phyloP scores from a whole-genome alignment of 2,888 invertebrate genomes.

The Polydesmus complanatus region DNA sequence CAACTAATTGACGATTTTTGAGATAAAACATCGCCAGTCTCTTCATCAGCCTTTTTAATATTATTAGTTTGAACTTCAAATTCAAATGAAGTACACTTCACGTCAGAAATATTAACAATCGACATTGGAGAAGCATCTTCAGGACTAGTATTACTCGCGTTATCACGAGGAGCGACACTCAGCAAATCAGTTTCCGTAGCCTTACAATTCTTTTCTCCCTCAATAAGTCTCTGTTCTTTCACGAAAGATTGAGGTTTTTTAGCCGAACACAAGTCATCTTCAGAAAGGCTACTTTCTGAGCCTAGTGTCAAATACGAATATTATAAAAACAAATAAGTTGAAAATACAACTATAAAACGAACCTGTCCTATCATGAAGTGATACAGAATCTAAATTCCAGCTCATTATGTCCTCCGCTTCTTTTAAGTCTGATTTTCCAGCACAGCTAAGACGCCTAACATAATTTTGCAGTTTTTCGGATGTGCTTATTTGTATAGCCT shows the following conservation, averaged over 20 bases:
- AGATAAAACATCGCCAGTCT: no score
- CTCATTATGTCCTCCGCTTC: conserved; percentile 9
- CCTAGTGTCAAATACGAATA: conserved; percentile 58
- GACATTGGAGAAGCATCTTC: neutral
- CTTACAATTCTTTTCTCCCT: neutral
- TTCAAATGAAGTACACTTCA: neutral
- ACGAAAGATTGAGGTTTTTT: neutral
- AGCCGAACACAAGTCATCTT: conserved; percentile 34
- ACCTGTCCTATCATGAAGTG: neutral
- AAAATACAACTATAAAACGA: neutral
- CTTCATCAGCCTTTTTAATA: neutral
- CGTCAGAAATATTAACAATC: neutral
- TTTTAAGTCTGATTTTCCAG: conserved; percentile 10
- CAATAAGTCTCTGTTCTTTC: neutral
- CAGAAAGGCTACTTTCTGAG: conserved; percentile 77
- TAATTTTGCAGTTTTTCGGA: conserved; percentile 21
- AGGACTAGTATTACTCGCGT: neutral
- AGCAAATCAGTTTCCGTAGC: neutral
- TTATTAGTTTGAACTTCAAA: neutral
- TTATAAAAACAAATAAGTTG: conserved; percentile 19
- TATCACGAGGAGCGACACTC: neutral
- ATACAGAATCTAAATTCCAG: conserved; percentile 4
- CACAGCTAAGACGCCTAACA: conserved; percentile 22
- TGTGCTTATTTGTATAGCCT: conserved; percentile 10
- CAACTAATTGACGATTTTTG: no score